Percentiles rank a stretch among this genome's conserved stretches.
phyloP scores from a whole-genome alignment of 2,113 vertebrate genomes.

The Maccullochella peelii region DNA sequence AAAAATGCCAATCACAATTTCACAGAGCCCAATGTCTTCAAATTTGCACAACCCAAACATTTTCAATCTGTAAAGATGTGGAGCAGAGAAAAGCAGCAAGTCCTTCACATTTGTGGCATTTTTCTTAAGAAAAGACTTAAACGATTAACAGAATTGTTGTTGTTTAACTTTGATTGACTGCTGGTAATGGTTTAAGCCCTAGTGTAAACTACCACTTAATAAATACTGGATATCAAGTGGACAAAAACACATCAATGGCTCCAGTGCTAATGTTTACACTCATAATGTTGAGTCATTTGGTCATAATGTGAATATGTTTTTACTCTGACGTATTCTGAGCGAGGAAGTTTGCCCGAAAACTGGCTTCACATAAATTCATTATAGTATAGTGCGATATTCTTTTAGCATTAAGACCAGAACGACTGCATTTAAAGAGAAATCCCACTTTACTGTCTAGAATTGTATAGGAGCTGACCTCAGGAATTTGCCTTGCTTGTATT shows the following conservation, averaged over 20 bases:
- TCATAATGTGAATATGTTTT: not conserved
- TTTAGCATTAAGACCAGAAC: not conserved
- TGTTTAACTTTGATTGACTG: not conserved
- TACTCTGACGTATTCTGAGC: not conserved
- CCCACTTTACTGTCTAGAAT: not conserved
- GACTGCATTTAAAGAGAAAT: constrained; percentile 22
- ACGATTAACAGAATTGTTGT: not conserved
- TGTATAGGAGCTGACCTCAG: constrained; percentile 17
- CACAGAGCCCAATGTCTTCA: not conserved
- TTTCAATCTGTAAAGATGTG: not conserved
- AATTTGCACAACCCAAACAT: not conserved
- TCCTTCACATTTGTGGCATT: not conserved
- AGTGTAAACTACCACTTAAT: not conserved
- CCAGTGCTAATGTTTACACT: too few relatives aligned
- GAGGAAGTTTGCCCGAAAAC: not conserved
- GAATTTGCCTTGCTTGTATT: constrained; percentile 49
- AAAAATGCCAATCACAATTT: not conserved
- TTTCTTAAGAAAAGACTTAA: not conserved
- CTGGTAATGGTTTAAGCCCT: not conserved
- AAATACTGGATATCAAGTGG: too few relatives aligned
- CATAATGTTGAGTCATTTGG: not conserved
- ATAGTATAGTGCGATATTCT: not conserved
- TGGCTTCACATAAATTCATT: not conserved
- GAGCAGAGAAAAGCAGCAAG: not conserved
- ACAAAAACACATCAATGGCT: not conserved